Evolutionary conservation across 2,888 invertebrate species (phyloP), one percentile per base, ranked within the genome.

Genomic region (Octodonta nipae): DNA sequence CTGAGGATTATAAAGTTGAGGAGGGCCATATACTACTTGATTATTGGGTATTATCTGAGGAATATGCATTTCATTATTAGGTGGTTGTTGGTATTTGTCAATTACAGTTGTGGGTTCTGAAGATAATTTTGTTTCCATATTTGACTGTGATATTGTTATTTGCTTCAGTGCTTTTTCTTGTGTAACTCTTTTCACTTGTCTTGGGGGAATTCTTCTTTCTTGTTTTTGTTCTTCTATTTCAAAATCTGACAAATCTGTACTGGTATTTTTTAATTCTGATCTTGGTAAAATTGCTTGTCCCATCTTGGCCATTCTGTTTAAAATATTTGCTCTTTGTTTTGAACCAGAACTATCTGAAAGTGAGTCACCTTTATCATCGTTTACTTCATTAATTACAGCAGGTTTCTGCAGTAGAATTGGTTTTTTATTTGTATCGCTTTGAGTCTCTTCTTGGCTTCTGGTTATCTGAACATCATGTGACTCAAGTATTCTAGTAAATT

Each of bases 261-360:
- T 44, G 12, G 31, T 38, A 15, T 32, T 42, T 13, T 31, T 34
- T 32, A 34, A 14, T 12, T 37, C 7, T 6, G 36, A 30, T 26
- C 54, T 41, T 3, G 67, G 59, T 20, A 61, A 42, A 40, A 67
- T 64, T 15, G 64, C 60, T 42, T 67, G 65, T 0, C 72, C 73
- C 64, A 73, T 66, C 61, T 67, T 69, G 1, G 71, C 68, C 62
- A 73, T 70, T 42, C 72, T 58, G 5, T 66, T 62, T 31, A 73
- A 54, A 37, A 71, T 64, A 34, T 63, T 58, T 7, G 65, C 63
- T 49, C 65, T 67, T 16, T 49, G 47, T 35, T 42, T 38, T 26
- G 43, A 42, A 16, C 39, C 42, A 4, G 50, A 44, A 29, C 38
- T 46, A 39, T 51, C 50, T 4, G 50, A 46, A 12, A 38, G 34